phyloP scores from a whole-genome alignment of 2,888 invertebrate genomes.

The Ichneumon xanthorius region DNA sequence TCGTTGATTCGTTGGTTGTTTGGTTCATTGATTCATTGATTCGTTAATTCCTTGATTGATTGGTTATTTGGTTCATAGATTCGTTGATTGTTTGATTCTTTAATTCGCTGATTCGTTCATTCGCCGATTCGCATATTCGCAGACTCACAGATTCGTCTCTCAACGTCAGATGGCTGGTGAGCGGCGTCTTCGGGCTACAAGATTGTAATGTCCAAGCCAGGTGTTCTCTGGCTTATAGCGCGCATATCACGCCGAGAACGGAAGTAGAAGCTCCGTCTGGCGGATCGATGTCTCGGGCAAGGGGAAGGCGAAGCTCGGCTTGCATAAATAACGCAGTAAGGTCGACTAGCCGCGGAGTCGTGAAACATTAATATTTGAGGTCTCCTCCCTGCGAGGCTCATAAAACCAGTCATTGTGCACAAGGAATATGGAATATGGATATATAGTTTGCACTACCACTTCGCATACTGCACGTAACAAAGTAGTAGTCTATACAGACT shows the following conservation, averaged over 20 bases:
- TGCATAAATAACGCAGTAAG: slow-evolving; percentile 54
- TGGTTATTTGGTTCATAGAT: too few species aligned
- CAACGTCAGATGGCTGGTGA: background rate
- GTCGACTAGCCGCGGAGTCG: slow-evolving; percentile 23
- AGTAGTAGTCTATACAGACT: too few species aligned
- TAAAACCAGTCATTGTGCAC: background rate
- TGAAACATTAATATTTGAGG: slow-evolving; percentile 34
- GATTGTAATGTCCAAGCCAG: slow-evolving; percentile 20
- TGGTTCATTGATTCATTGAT: too few species aligned
- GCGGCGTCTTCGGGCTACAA: background rate
- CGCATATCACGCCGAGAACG: background rate
- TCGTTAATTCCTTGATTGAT: too few species aligned
- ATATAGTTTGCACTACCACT: too few species aligned
- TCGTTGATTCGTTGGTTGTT: too few species aligned
- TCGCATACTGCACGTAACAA: too few species aligned
- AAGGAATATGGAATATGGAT: too few species aligned
- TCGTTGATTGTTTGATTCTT: background rate
- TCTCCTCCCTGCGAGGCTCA: background rate
- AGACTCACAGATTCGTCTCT: too few species aligned
- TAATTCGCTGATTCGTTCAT: too few species aligned
- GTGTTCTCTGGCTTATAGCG: too few species aligned
- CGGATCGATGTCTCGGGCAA: slow-evolving; percentile 40
- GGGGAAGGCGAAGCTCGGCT: background rate
- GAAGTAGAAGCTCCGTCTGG: slow-evolving; percentile 13
- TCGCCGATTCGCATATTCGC: too few species aligned